Base-by-base conservation (phyloP, 2,888 invertebrate genomes). In the Brenthis ino region DNA sequence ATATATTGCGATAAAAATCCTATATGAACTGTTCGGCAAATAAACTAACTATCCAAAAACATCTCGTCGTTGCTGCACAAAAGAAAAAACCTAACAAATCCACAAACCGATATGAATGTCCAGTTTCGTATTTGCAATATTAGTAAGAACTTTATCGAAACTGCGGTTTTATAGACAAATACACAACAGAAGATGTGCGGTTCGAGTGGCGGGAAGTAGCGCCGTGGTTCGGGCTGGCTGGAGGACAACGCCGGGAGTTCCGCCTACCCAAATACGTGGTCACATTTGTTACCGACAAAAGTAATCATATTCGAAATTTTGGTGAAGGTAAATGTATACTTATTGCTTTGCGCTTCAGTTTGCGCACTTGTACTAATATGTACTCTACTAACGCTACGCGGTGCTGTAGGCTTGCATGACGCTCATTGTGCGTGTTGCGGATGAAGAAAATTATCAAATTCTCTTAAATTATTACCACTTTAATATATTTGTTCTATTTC, bases 221-320 rank as follows among this genome's bases (percentile, higher is more conserved):
- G 56, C 91, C 94, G 33, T 91, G 91, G 90, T 81, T 85, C 72
- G 88, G 88, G 64, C 89, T 93, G 69, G 90, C 90, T 56, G 91
- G 90, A 72, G 93, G 92, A 76, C 94, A 94, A 71, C 93, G 91
- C 69, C 90, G 87, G 78, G 88, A 94, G 75, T 95, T 94, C 85
- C 89, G 95, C 5, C 93, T 95, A 57, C 94, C 95, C 75, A 94
- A 94, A 91, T 95, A 95, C 84, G 94, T 94, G 75, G 94, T 95
- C 81, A 93, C 93, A 74, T 95, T 95, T 89, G 88, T 90, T 80
- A 93, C 94, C 76, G 94, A 94, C 85, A 93, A 93, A 85, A 93
- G 94, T 86, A 93, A 93, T 85, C 94, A 93, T 86, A 93, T 93
- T 85, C 93, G 94, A 83, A 93, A 92, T 87, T 94, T 94, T 88